phyloP scores from a whole-genome alignment of 2,797 vertebrate species.

The Tarsius wallacei region DNA sequence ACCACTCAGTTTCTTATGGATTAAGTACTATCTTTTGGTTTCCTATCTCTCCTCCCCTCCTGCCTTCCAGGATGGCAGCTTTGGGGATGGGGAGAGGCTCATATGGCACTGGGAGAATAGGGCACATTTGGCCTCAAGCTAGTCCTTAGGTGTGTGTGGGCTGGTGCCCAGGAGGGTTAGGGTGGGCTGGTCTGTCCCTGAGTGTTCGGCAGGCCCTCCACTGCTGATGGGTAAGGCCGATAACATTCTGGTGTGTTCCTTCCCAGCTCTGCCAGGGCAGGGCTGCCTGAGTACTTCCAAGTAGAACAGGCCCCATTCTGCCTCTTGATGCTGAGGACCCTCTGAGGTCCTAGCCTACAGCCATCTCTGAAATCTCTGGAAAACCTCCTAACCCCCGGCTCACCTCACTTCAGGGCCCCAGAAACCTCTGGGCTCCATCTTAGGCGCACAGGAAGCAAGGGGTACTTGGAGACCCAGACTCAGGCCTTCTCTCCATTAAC shows the following conservation, averaged over 20 bases:
- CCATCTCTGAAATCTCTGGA: not conserved
- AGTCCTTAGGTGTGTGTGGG: no score
- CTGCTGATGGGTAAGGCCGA: fast-evolving
- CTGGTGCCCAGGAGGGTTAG: not conserved
- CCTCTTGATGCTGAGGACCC: not conserved
- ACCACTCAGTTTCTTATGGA: not conserved
- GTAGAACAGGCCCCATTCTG: not conserved
- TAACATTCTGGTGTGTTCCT: not conserved
- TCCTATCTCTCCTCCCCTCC: not conserved
- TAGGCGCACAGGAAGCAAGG: not conserved
- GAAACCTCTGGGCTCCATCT: not conserved
- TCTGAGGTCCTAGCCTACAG: not conserved
- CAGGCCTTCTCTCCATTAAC: not conserved
- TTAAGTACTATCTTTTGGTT: not conserved
- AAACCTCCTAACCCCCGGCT: not conserved
- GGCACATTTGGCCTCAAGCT: not conserved
- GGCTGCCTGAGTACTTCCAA: fast-evolving
- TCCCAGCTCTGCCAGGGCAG: not conserved
- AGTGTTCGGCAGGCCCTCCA: not conserved
- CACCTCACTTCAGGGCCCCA: not conserved
- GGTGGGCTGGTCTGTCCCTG: not conserved
- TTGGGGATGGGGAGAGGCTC: fast-evolving
- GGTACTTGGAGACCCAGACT: not conserved
- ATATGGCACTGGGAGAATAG: not conserved
- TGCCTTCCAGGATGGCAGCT: not conserved